Evolutionary conservation across 2,888 invertebrate species (phyloP).

Genomic region (Cetonia aurata): DNA sequence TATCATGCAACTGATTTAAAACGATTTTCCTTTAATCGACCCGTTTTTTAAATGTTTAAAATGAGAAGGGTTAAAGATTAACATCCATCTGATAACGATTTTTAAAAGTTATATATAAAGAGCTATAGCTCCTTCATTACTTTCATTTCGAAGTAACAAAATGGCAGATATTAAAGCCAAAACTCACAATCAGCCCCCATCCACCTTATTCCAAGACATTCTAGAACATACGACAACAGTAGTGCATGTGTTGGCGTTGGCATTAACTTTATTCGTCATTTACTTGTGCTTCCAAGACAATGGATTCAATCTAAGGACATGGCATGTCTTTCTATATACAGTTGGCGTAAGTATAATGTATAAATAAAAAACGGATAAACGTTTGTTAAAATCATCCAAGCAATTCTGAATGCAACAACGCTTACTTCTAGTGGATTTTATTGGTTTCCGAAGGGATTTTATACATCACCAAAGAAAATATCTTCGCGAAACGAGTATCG

Average conservation of each 20-base stretch:
- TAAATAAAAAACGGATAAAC: not conserved
- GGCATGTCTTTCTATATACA: constrained; percentile 41
- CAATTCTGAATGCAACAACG: not conserved
- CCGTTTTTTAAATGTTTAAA: not conserved
- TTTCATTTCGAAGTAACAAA: constrained; percentile 1
- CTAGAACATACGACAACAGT: constrained; percentile 43
- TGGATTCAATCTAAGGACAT: constrained; percentile 16
- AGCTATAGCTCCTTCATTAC: not conserved
- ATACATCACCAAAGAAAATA: constrained; percentile 59
- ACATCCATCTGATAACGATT: constrained; percentile 13
- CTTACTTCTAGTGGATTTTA: constrained; percentile 61
- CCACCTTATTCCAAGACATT: constrained; percentile 21
- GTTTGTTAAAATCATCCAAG: too few species aligned
- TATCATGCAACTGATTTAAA: too few species aligned
- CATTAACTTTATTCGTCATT: constrained; percentile 32
- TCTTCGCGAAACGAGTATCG: constrained; percentile 54
- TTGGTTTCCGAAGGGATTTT: constrained; percentile 62
- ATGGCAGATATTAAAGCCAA: constrained; percentile 13
- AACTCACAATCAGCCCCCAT: too few species aligned
- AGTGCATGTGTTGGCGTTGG: constrained; percentile 39
- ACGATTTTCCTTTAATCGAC: too few species aligned
- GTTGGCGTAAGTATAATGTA: constrained; percentile 37
- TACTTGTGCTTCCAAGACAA: constrained; percentile 29
- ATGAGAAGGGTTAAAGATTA: constrained; percentile 10
- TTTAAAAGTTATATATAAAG: constrained; percentile 10